phyloP scores from a whole-genome alignment of 1,140 invertebrate species.

The Plodia interpunctella region DNA sequence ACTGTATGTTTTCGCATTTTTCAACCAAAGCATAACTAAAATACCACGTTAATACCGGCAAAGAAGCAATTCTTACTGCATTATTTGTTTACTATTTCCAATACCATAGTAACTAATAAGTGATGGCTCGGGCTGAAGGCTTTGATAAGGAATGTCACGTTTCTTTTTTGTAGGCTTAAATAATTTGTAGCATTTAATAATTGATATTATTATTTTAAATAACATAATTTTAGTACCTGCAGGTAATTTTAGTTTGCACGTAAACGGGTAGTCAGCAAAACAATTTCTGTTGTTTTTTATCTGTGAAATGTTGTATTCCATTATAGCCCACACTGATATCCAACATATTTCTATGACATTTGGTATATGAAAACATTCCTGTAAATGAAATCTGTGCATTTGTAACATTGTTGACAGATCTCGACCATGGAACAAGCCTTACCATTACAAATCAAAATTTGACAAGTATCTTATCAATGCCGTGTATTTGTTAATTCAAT shows the following conservation, averaged over 20 bases:
- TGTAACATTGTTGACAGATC: neutral
- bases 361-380: neutral
- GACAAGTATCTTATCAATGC: constrained; percentile 29
- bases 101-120: neutral
- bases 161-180: too few species aligned
- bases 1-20: neutral
- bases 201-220: too few species aligned
- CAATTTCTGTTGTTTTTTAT: neutral
- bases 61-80: neutral
- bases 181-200: too few species aligned
- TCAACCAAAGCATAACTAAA: neutral
- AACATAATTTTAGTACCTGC: too few species aligned
- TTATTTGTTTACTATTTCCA: constrained; percentile 6
- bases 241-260: too few species aligned
- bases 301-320: neutral
- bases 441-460: constrained; percentile 46
- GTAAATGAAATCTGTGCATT: too few species aligned
- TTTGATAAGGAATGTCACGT: too few species aligned
- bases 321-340: neutral
- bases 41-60: neutral
- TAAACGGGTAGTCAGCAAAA: too few species aligned
- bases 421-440: constrained; percentile 18
- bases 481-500: neutral
- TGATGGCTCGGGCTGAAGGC: too few species aligned
- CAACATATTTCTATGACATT: neutral